phyloP scores from a whole-genome alignment of 2,113 vertebrate species.

The Strix uralensis region DNA sequence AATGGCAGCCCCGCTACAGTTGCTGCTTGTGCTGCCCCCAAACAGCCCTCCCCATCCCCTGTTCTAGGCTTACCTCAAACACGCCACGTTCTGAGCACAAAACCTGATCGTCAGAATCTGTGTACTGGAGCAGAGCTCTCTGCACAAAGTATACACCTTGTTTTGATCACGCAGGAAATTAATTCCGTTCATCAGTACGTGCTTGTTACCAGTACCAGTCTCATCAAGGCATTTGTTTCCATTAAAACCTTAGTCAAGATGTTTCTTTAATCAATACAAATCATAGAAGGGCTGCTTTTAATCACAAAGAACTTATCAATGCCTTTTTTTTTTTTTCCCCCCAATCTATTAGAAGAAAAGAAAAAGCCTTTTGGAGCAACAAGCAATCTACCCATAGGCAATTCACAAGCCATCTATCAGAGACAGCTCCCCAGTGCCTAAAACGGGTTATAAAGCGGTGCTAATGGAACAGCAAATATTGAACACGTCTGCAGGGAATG shows the following conservation, averaged over 20 bases:
- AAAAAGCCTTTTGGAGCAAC: background rate
- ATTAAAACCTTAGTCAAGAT: background rate
- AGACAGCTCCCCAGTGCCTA: background rate
- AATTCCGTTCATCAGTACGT: background rate
- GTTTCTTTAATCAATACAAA: slow-evolving; percentile 28
- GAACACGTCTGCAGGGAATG: background rate
- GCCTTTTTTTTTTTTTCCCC: background rate
- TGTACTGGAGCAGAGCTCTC: background rate
- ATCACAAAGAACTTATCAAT: background rate
- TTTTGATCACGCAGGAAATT: background rate
- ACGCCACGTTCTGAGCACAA: background rate
- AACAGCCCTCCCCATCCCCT: background rate
- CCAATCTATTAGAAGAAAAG: background rate
- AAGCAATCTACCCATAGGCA: background rate
- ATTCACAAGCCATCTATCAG: background rate
- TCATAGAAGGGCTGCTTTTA: background rate
- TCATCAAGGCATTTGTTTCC: slow-evolving; percentile 37
- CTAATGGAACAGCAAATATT: background rate
- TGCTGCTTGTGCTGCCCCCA: background rate
- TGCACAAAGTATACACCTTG: background rate
- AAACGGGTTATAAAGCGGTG: fast-evolving
- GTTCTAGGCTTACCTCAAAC: background rate
- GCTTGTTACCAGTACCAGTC: background rate
- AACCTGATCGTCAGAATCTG: background rate
- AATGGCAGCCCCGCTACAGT: background rate